Base-by-base conservation (phyloP, 2,888 invertebrate genomes). In the Polia nebulosa region DNA sequence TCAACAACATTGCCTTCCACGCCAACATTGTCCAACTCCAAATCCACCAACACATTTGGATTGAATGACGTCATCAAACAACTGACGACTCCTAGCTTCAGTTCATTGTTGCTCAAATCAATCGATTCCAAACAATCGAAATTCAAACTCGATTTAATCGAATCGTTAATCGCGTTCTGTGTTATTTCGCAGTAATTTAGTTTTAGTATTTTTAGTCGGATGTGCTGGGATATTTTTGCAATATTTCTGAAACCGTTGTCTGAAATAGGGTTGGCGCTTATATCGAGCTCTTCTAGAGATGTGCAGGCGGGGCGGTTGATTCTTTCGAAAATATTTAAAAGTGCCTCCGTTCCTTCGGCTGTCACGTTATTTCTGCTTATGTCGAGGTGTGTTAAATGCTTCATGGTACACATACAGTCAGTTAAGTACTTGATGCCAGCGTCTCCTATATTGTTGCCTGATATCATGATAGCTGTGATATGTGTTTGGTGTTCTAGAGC, bases 261-360 rank as follows among this genome's bases (percentile, higher is more conserved):
- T 0, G 96, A 96, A 65, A 98, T 93, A 0, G 97, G 96, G 92
- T 99, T 99, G 75, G 96, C 96, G 83, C 97, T 97, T 0, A 99
- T 88, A 87, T 97, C 96, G 1, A 99, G 86, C 71, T 96, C 96
- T 83, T 96, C 96, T 52, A 97, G 83, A 13, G 95, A 88, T 59
- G 91, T 90, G 58, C 95, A 93, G 17, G 94, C 86, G 0, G 92
- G 89, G 70, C 94, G 85, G 1, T 90, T 88, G 0, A 93, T 81
- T 80, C 95, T 93, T 64, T 93, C 92, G 60, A 96, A 96, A 17
- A 92, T 82, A 45, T 94, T 93, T 11, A 96, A 80, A 7, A 97
- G 84, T 15, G 90, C 83, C 72, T 96, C 96, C 0, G 97, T 88
- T 44, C 97, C 97, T 58, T 96, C 95, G 7, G 90, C 85, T 0